These are phyloP conservation scores for Aleadryas rufinucha DNA, from an alignment of 2,113 vertebrate genomes.

Conservation along the genomic window DNA sequence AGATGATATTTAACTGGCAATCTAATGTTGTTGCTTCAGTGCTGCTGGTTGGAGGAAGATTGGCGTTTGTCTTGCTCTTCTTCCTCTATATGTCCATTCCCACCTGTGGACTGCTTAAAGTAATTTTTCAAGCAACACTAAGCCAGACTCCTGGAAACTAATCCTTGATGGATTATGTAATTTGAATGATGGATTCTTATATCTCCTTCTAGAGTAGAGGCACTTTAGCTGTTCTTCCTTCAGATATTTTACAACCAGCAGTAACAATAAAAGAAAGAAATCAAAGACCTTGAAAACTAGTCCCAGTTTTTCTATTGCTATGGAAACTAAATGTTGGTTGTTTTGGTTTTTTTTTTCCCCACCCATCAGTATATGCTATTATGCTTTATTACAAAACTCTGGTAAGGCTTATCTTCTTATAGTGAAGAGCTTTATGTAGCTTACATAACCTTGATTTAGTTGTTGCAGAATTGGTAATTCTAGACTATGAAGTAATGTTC, in stretches of 20 bases:
- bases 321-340: background rate
- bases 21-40: background rate
- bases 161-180: background rate
- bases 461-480: background rate
- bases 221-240: background rate
- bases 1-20: background rate
- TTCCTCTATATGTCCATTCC: background rate
- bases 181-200: conserved; percentile 4
- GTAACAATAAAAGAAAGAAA: conserved; percentile 5
- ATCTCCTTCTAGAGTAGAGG: background rate
- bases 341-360: background rate
- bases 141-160: background rate
- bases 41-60: background rate
- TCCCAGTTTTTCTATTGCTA: background rate
- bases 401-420: background rate
- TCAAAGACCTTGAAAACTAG: conserved; percentile 6
- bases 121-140: background rate
- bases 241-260: conserved; percentile 22
- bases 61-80: background rate
- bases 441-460: background rate
- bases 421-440: background rate
- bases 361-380: background rate
- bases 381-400: conserved; percentile 23
- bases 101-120: background rate
- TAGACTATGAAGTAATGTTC: background rate